Base-by-base conservation (phyloP, 2,888 invertebrate species). In the Zele albiditarsus region DNA sequence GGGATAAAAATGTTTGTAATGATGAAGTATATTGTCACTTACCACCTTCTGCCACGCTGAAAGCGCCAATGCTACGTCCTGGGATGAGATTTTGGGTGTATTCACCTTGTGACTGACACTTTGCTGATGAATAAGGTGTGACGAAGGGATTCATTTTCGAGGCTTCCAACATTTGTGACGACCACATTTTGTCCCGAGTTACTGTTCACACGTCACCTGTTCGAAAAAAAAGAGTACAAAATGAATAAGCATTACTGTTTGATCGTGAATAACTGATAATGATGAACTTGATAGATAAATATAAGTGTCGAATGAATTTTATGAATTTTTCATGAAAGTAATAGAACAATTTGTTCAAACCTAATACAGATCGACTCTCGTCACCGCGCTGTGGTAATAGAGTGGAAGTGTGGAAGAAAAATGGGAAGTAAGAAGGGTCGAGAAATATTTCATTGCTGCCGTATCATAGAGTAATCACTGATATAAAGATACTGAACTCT, bases 141-240 rank as follows among this genome's bases (percentile, higher is more conserved):
- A 84, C 83, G 79, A 90, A 90, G n/a, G 89, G 89, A 80, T 86
- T 90, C 83, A 80, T 84, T 84, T 90, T 90, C 12, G 89, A 89
- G 65, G 87, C 84, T 83, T 91, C 90, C 80, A 90, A 80, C 79
- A 90, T 82, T 23, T 53, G 53, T 33, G 90, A 89, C 76, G 89
- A 87, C 85, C 88, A 89, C 90, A 90, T 90, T 81, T 85, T 90
- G 76, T 71, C 78, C 77, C 71, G 60, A 62, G 72, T n/a, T 75
- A 75, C 72, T 69, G 71, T 58, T 28, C 60, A 65, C 79, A 77
- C 79, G 80, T 75, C 62, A 74, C 79, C 80, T 80, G 77, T 72
- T 79, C 31, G 77, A 82, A 75, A 73, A 75, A 63, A 16, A 16
- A 25, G 12, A 25, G 3, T n/a, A n/a, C n/a, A n/a, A 57, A 65